Percentiles rank a stretch among this genome's conserved stretches.
Conservation (phyloP, 2,888 invertebrate genomes). For the Tigriopus californicus region DNA sequence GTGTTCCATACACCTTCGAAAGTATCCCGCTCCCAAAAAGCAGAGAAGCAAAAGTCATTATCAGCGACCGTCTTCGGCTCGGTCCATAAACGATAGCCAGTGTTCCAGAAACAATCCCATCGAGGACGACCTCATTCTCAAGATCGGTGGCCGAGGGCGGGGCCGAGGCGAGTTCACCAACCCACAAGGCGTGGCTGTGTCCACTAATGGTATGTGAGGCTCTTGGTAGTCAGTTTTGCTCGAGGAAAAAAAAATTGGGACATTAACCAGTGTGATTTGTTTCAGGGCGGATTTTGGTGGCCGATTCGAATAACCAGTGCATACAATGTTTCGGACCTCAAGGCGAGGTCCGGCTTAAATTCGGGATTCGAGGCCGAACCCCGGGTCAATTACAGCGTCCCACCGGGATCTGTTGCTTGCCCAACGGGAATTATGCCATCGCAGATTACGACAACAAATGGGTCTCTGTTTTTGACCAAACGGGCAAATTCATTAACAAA, state of each 20-base stretch:
- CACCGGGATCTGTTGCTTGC: constrained; percentile 32
- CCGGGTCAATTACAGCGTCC: constrained; percentile 34
- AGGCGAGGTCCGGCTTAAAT: constrained; percentile 22
- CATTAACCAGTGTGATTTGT: background rate
- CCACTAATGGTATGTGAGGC: background rate
- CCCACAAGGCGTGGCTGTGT: constrained; percentile 26
- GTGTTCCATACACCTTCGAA: too few relatives aligned
- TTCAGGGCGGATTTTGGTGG: constrained; percentile 28
- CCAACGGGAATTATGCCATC: constrained; percentile 31
- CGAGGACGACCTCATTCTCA: constrained; percentile 32
- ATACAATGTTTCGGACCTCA: constrained; percentile 24
- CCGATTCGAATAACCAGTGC: constrained; percentile 34
- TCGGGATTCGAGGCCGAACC: constrained; percentile 30
- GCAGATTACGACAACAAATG: constrained; percentile 36
- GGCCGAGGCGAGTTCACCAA: constrained; percentile 34
- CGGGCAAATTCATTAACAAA: constrained; percentile 32
- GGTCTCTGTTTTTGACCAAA: constrained; percentile 30
- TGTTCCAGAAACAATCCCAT: constrained; percentile 24
- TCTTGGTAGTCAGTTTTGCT: background rate
- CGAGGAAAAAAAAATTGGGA: background rate
- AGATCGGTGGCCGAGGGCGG: constrained; percentile 32
- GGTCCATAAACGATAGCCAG: constrained; percentile 17
- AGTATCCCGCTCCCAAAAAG: background rate
- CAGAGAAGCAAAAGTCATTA: background rate
- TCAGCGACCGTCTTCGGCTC: constrained; percentile 9